Evolutionary conservation across 2,888 invertebrate species (phyloP).

Genomic region (Notodonta dromedarius): DNA sequence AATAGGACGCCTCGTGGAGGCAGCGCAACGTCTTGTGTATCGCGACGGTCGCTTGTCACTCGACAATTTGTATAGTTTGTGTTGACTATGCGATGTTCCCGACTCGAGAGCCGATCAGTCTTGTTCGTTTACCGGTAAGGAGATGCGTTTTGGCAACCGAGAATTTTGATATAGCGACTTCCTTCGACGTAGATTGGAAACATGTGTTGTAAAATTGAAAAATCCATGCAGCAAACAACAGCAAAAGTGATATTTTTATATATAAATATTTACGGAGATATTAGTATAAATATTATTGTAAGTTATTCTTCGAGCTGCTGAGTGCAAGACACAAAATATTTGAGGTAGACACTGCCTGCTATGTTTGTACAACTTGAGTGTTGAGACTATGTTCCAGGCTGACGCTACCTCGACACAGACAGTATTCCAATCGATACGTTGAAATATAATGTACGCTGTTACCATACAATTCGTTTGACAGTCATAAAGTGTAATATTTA

Average conservation of each 20-base stretch:
- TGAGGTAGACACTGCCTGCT: neutral
- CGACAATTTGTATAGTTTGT: neutral
- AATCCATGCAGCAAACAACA: neutral
- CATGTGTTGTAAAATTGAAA: neutral
- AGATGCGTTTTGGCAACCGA: slow-evolving; percentile 5
- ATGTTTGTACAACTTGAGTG: slow-evolving; percentile 1
- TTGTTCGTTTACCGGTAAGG: neutral
- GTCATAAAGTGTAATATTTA: slow-evolving; percentile 1
- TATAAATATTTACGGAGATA: neutral
- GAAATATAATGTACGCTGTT: neutral
- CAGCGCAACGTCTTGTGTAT: slow-evolving; percentile 39
- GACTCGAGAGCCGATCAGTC: neutral
- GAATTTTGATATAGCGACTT: slow-evolving; percentile 4
- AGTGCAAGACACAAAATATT: neutral
- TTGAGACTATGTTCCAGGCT: neutral
- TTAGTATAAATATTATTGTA: neutral
- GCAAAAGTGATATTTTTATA: neutral
- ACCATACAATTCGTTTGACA: neutral
- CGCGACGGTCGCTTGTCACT: slow-evolving; percentile 33
- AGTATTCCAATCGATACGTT: neutral
- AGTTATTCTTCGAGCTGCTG: neutral
- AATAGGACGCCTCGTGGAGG: slow-evolving; percentile 56
- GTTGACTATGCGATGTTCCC: neutral
- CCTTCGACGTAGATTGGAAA: neutral
- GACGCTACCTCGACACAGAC: neutral